A percentile compares a stretch with the other conserved stretches of the same genome.
Evolutionary conservation across 2,113 vertebrate genomes (phyloP).

Genomic region (Periophthalmus modestus): DNA sequence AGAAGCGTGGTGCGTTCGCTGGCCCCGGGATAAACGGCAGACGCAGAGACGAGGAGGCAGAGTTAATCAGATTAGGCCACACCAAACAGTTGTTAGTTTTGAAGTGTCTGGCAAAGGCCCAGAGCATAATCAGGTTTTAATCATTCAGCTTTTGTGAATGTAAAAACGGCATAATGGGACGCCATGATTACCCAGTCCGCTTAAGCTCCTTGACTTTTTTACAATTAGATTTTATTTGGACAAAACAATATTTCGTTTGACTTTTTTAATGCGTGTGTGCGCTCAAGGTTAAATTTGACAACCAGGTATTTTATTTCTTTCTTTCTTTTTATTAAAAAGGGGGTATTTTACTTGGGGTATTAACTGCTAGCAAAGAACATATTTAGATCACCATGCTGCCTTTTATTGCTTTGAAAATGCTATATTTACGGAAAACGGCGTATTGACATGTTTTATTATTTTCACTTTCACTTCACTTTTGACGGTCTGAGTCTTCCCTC

Average conservation of each 20-base stretch:
- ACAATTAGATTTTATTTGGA: background rate
- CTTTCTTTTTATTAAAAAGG: no score
- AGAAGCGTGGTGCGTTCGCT: constrained; percentile 29
- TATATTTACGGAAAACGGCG: no score
- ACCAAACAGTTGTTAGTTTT: constrained; percentile 30
- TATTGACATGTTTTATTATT: no score
- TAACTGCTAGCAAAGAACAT: no score
- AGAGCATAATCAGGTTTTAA: background rate
- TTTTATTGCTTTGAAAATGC: no score
- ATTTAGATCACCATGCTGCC: no score
- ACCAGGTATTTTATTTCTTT: no score
- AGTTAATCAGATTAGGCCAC: constrained; percentile 48
- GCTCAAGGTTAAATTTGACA: no score
- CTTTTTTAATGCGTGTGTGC: no score
- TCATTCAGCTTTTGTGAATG: background rate
- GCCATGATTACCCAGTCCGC: background rate
- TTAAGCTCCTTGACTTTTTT: background rate
- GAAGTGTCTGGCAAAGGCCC: constrained; percentile 1
- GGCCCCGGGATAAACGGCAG: constrained; percentile 47
- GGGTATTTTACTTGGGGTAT: no score
- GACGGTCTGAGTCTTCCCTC: no score
- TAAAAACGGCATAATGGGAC: background rate
- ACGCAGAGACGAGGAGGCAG: constrained; percentile 46
- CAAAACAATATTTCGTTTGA: background rate
- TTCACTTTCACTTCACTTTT: no score